Base-by-base conservation (phyloP, 64 coral and sea anemone genomes). In the Porites australiensis region DNA sequence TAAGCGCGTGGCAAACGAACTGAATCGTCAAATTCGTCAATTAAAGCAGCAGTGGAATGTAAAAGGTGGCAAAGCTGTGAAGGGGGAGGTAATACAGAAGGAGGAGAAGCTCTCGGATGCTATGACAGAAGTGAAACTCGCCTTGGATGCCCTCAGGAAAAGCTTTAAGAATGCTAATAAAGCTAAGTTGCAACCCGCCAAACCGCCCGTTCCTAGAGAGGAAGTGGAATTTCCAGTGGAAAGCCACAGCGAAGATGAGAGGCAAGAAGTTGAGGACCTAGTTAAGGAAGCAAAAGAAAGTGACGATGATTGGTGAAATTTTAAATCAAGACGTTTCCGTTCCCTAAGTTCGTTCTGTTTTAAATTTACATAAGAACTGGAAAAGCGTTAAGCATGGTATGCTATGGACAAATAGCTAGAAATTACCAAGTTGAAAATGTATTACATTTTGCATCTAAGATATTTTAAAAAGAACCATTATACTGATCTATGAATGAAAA, bases 91-190 rank as follows among this genome's bases (percentile, higher is more conserved):
- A 2, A 44, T 44, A 55, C 15, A 88, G 70, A 88, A 54, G 4
- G 52, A 59, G 68, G 86, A 88, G n/a, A 68, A 75, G 9, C 86
- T 88, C 53, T 88, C 49, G 20, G 64, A 75, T 53, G 64, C 86
- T 44, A 88, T 88, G 68, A 13, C 59, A 37, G 86, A 75, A 88
- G 86, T 88, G 70, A 88, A 88, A n/a, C 50, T 88, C 46, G 86
- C 86, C 11, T 22, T 74, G 74, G 86, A 88, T 88, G 70, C 70
- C 74, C 74, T 88, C 9, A 88, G 86, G 45, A 88, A 88, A 53
- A 88, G 52, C 14, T 74, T 88, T 19, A 73, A 19, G 65, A 87
- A 87, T 18, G 43, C 84, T 70, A 37, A 37, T 7, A 70, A 70
- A 70, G 9, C 19, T 70, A 70, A 27, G 4, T 9, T 2, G 9